Conservation (phyloP, 2,113 vertebrate genomes). For the Gadus macrocephalus region DNA sequence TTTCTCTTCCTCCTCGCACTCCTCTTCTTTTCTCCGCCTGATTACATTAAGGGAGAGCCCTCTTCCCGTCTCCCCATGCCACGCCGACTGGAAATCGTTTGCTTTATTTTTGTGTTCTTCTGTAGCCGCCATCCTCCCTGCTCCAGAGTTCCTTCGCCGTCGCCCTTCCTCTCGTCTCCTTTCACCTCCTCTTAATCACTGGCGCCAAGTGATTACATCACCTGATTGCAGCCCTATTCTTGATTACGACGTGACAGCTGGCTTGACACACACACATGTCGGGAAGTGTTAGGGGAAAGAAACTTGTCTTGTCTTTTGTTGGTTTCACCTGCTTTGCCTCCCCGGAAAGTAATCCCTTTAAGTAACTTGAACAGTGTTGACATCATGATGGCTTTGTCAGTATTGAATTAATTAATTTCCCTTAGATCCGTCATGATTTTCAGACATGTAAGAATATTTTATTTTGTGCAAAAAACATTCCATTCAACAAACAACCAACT, state of each 20-base stretch:
- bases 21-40: slow-evolving; percentile 55
- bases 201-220: slow-evolving; percentile 73
- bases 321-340: too few species aligned
- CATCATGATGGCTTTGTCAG: too few species aligned
- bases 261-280: slow-evolving; percentile 27
- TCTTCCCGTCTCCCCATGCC: slow-evolving; percentile 78
- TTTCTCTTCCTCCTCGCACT: slow-evolving; percentile 2
- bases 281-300: too few species aligned
- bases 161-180: slow-evolving; percentile 30
- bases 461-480: too few species aligned
- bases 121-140: too few species aligned
- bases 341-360: too few species aligned
- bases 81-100: slow-evolving; percentile 70
- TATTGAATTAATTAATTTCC: too few species aligned
- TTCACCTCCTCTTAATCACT: slow-evolving; percentile 77
- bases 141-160: neutral
- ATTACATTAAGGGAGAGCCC: slow-evolving; percentile 75
- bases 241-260: slow-evolving; percentile 78
- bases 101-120: slow-evolving; percentile 4
- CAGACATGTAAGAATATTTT: too few species aligned
- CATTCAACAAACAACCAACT: too few species aligned
- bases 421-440: too few species aligned
- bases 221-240: slow-evolving; percentile 81
- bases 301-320: too few species aligned
- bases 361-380: too few species aligned